These are phyloP conservation scores for Sinopyrophorus schimmeli DNA, from an alignment of 2,888 invertebrate genomes.

Conservation along the genomic window DNA sequence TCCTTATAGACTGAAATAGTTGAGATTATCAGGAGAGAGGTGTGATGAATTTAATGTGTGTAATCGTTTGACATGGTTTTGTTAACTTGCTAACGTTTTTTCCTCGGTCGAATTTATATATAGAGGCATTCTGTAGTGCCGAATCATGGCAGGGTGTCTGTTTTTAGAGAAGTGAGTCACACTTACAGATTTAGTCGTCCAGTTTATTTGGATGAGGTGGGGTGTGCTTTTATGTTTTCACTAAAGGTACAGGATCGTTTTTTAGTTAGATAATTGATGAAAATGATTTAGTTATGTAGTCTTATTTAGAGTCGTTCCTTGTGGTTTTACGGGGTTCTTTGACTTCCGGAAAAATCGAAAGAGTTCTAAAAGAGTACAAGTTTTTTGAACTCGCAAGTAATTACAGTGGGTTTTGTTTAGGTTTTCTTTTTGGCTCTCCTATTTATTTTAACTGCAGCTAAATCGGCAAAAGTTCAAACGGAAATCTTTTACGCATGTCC, in stretches of 20 bases:
- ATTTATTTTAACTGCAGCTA: constrained; percentile 3
- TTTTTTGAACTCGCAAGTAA: constrained; percentile 11
- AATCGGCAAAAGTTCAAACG: constrained; percentile 9
- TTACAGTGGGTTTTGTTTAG: neutral
- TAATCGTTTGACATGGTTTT: constrained; percentile 17
- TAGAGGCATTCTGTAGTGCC: constrained; percentile 32
- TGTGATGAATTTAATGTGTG: constrained; percentile 4
- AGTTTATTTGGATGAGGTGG: constrained; percentile 49
- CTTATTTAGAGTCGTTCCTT: no score
- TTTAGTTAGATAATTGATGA: no score
- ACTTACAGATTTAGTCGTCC: constrained; percentile 46
- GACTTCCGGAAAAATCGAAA: constrained; percentile 7
- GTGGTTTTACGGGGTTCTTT: constrained; percentile 1
- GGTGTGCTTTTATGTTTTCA: constrained; percentile 39
- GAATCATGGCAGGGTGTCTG: constrained; percentile 38
- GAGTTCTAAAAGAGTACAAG: constrained; percentile 4
- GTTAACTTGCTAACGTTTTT: constrained; percentile 21
- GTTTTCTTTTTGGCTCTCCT: constrained; percentile 4
- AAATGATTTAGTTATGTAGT: no score
- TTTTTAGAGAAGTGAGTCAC: constrained; percentile 49
- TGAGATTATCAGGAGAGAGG: no score
- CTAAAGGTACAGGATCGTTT: constrained; percentile 32
- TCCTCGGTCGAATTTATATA: constrained; percentile 25
- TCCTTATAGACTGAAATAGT: no score
- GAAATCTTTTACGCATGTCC: constrained; percentile 32